These are phyloP conservation scores for Tichodroma muraria DNA, from an alignment of 2,113 vertebrate genomes.

Conservation along the genomic window DNA sequence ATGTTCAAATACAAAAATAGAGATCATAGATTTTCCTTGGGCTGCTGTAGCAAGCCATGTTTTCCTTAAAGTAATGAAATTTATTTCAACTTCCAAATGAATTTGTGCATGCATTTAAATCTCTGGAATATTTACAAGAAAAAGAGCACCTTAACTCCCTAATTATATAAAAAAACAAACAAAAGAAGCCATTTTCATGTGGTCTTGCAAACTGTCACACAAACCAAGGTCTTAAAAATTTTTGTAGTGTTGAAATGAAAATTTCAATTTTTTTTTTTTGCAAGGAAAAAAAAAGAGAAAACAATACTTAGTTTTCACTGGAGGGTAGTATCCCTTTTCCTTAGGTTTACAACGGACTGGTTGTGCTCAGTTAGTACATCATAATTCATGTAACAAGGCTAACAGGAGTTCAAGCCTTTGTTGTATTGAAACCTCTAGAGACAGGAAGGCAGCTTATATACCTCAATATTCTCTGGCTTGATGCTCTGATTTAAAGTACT, in stretches of 20 bases:
- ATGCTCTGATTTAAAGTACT: background rate
- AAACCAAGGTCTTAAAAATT: background rate
- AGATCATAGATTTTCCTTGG: background rate
- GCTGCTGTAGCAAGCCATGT: background rate
- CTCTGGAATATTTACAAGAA: background rate
- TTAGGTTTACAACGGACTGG: background rate
- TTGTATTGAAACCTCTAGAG: background rate
- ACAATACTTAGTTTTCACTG: background rate
- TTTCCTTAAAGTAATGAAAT: background rate
- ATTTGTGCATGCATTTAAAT: background rate
- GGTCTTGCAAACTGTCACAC: background rate
- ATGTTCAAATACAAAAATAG: background rate
- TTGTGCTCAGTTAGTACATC: background rate
- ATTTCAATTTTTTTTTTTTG: background rate
- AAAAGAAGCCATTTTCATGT: background rate
- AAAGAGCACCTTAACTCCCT: background rate
- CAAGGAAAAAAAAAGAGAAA: background rate
- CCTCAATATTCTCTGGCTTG: conserved; percentile 18
- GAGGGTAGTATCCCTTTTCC: background rate
- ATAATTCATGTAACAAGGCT: background rate
- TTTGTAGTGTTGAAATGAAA: background rate
- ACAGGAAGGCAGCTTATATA: background rate
- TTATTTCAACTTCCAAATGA: background rate
- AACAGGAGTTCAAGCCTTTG: background rate
- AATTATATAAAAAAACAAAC: background rate